Conservation (phyloP, 23 tunicate genomes). For the Styela clava region DNA sequence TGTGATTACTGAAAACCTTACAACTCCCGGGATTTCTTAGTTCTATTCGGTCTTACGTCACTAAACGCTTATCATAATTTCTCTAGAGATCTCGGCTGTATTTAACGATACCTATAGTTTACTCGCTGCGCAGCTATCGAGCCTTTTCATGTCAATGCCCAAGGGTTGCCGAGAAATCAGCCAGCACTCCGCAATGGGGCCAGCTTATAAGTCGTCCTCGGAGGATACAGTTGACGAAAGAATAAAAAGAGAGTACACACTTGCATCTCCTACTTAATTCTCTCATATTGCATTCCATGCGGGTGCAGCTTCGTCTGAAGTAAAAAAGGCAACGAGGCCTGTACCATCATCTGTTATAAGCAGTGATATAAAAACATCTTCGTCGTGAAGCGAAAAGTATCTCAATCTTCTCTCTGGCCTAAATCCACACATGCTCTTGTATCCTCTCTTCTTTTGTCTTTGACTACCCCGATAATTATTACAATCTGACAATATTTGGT, state of each 20-base stretch:
- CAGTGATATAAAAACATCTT: not conserved
- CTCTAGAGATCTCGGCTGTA: slow-evolving; percentile 12
- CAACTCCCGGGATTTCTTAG: slow-evolving; percentile 12
- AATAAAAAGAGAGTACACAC: slow-evolving; percentile 10
- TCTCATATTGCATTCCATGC: not conserved
- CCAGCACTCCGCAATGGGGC: slow-evolving; percentile 22
- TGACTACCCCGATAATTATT: slow-evolving; percentile 7
- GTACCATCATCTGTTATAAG: not conserved
- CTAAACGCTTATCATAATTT: not conserved
- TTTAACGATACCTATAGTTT: not conserved
- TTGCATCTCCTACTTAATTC: slow-evolving; percentile 6
- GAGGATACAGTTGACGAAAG: slow-evolving; percentile 17
- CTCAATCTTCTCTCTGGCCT: not conserved
- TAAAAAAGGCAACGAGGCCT: not conserved
- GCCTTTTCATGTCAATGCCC: slow-evolving; percentile 23
- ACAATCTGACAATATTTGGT: not conserved
- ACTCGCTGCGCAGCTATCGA: not conserved
- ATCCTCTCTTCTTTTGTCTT: slow-evolving; percentile 10
- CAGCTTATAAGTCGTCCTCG: slow-evolving; percentile 32
- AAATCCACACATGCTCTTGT: slow-evolving; percentile 2
- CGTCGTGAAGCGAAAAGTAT: not conserved
- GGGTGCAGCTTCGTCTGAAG: not conserved
- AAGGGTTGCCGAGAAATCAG: slow-evolving; percentile 24
- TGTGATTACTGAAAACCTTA: not conserved
- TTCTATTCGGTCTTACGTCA: not conserved